Base-by-base conservation (phyloP, 2,888 invertebrate genomes). In the Aquatica leii region DNA sequence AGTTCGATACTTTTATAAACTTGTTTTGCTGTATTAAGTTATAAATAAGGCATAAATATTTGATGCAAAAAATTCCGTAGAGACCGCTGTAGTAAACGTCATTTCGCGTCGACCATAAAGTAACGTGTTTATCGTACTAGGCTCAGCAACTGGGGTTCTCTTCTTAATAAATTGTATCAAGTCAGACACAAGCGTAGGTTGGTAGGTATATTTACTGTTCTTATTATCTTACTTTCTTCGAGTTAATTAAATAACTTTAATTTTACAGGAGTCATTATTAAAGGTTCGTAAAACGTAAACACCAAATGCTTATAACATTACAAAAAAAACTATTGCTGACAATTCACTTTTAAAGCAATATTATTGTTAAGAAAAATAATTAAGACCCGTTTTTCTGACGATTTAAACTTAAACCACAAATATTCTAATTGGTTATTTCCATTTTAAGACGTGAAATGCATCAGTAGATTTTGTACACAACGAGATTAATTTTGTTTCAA, bases 41-140 rank as follows among this genome's bases (percentile, higher is more conserved):
- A 65, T 66, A 66, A 66, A 66, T 66, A 66, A 66, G 58, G 62
- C 59, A 59, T 62, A 62, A 66, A 66, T 62, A 66, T 66, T 66
- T 66, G 66, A 63, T 63, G 62, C 66, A 66, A 66, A 66, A 62
- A 63, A 65, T 65, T 59, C 66, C 62, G 52, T 37, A 34, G 59
- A 67, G 65, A 60, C 65, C 66, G 57, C 58, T 37, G 68, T 69
- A 65, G 66, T 71, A 71, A 71, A 71, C 69, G 71, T 71, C 71
- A 69, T 68, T 63, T 67, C 66, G 65, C 62, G 62, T 65, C 63
- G 63, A 67, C 69, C 70, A 70, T 71, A 71, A 71, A 71, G 69
- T 70, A 70, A 71, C 71, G 68, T 70, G 71, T 70, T 71, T 71
- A 71, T 71, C 71, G 69, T 67, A 60, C 65, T 67, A 65, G 68